These are phyloP conservation scores for Gavia stellata DNA, from an alignment of 2,113 vertebrate genomes.

Conservation along the genomic window DNA sequence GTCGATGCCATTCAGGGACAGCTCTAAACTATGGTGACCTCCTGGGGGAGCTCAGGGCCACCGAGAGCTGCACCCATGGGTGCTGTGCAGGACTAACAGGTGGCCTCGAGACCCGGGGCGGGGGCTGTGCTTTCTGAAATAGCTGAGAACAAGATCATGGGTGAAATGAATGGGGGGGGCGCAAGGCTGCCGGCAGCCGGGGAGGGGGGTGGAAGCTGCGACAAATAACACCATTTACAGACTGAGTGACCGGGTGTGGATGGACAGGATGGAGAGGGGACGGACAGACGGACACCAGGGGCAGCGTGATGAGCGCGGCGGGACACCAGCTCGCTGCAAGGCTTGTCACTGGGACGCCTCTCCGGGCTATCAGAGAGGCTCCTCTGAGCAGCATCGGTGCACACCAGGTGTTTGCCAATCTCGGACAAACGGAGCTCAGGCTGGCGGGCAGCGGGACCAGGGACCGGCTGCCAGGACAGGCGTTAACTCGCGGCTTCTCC, in stretches of 20 bases:
- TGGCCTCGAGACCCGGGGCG: neutral
- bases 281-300: neutral
- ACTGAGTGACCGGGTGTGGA: neutral
- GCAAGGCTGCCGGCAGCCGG: neutral
- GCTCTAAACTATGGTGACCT: neutral
- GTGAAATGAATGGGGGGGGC: conserved; percentile 32
- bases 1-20: fast-evolving
- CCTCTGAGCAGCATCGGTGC: neutral
- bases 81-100: fast-evolving
- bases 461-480: neutral
- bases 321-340: conserved; percentile 29
- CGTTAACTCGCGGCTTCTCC: neutral
- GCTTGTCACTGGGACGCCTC: neutral
- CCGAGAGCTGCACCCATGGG: neutral
- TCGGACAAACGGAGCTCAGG: fast-evolving
- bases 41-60: neutral
- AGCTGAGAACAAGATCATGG: conserved; percentile 59
- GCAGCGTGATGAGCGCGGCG: neutral
- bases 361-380: neutral
- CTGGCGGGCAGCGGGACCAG: neutral
- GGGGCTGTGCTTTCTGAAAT: neutral
- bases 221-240: neutral
- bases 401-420: fast-evolving
- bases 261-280: conserved; percentile 5
- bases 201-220: neutral